Evolutionary conservation across 1,140 invertebrate genomes (phyloP), one percentile per base, ranked within the genome.

Genomic region (Homarus americanus): DNA sequence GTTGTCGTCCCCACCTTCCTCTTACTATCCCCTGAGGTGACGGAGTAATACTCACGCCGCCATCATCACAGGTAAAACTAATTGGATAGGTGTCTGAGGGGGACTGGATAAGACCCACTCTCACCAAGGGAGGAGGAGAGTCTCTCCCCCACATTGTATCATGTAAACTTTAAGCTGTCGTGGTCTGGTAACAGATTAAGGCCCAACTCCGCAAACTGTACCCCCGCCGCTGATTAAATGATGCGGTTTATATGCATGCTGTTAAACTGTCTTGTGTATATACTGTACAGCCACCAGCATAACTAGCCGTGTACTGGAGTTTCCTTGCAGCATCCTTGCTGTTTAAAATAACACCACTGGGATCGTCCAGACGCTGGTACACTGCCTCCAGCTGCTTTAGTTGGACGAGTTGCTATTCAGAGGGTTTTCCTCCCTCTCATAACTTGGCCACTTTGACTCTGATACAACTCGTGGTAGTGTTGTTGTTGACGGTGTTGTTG

Each of bases 131-230:
- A 32, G 63, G 63, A 32, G 63, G n/a, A 69, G 63, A 63, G 20
- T 17, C 12, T 4, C 63, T 0, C 63, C 7, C n/a, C 17, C 20
- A 58, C 53, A 69, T 32, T 69, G 28, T 32, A 69, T 69, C 63
- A 69, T 34, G 63, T 24, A 69, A 69, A 69, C 63, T 69, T 69
- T 69, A 69, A 69, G 63, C 63, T 69, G n/a, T 69, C 63, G 63
- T 69, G 12, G 63, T 24, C 63, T 69, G 63, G 63, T 69, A 32
- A 32, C 12, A 69, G 63, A 69, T 69, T 69, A 69, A 32, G 63
- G 28, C 63, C 28, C n/a, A 69, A 69, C 63, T 69, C 63, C 7
- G 28, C 63, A 28, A 69, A 69, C n/a, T 69, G n/a, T 24, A 69
- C 28, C 28, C 63, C 63, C 7, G 63, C 63, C 63, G 63, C 63